Conservation (phyloP, 2,888 invertebrate species). For the Pseudanteris insignis region DNA sequence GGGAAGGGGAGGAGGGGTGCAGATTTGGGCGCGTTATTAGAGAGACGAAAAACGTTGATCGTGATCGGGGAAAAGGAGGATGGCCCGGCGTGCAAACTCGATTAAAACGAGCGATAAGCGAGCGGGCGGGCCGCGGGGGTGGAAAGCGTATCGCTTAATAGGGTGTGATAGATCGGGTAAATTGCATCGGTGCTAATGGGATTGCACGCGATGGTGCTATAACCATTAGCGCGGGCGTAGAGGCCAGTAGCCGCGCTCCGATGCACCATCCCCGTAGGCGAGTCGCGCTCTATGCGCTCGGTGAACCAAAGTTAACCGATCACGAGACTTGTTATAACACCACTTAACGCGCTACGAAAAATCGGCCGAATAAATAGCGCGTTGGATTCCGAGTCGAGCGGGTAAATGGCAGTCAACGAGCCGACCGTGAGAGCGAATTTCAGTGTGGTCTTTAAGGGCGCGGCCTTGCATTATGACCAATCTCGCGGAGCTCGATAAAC, state of each 20-base stretch:
- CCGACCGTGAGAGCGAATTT: conserved; percentile 16
- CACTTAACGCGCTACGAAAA: conserved; percentile 24
- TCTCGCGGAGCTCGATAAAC: too few relatives aligned
- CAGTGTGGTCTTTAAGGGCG: conserved; percentile 11
- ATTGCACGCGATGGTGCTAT: conserved; percentile 66
- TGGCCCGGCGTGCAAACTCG: conserved; percentile 45
- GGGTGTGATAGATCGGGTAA: conserved; percentile 67
- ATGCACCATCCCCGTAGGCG: conserved; percentile 45
- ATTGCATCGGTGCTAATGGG: conserved; percentile 67
- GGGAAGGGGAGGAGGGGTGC: too few relatives aligned
- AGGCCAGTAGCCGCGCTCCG: conserved; percentile 45
- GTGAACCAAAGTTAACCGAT: conserved; percentile 44
- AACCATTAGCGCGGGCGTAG: conserved; percentile 63
- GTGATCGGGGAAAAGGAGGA: conserved; percentile 45
- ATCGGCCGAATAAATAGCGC: conserved; percentile 2
- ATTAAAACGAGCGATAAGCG: conserved; percentile 62
- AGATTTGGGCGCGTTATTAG: conserved; percentile 37
- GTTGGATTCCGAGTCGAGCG: conserved; percentile 6
- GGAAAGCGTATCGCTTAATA: conserved; percentile 65
- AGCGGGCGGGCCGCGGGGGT: conserved; percentile 55
- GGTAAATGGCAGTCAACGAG: conserved; percentile 2
- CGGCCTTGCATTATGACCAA: conserved; percentile 2
- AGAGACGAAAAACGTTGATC: conserved; percentile 44
- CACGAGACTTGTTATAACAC: conserved; percentile 36
- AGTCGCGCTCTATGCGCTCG: conserved; percentile 36